Conservation (phyloP, 2,113 vertebrate species). For the Grammomys surdaster region DNA sequence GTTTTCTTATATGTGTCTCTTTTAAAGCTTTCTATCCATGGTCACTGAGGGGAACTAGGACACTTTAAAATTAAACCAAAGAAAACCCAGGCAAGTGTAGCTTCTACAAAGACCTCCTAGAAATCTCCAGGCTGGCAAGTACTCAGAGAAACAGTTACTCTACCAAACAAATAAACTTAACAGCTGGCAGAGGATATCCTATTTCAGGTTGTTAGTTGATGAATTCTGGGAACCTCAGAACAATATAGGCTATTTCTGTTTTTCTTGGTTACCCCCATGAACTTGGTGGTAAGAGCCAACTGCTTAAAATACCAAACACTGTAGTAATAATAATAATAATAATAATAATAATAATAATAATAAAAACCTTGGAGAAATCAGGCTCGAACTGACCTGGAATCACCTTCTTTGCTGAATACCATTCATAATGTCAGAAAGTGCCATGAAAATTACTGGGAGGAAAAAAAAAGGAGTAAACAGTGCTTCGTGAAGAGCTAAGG, state of each 20-base stretch:
- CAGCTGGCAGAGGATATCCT: no score
- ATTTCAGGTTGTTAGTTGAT: background rate
- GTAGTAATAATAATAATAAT: background rate
- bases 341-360: no score
- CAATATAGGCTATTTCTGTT: background rate
- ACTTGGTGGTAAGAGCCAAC: background rate
- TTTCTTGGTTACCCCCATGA: no score
- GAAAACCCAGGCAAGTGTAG: constrained; percentile 37
- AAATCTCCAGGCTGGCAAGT: constrained; percentile 59
- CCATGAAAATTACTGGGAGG: background rate
- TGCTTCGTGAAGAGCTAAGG: no score
- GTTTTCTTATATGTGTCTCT: background rate
- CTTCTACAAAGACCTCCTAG: constrained; percentile 64
- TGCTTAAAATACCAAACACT: background rate
- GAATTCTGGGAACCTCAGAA: no score
- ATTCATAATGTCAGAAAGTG: background rate
- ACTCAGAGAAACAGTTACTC: background rate
- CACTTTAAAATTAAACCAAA: constrained; percentile 42
- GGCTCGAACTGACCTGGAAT: background rate
- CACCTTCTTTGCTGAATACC: background rate
- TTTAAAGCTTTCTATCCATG: background rate
- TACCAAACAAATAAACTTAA: background rate
- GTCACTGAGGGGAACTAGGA: background rate
- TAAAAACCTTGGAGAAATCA: background rate
- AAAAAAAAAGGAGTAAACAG: background rate